Conservation (phyloP, 2,888 invertebrate species). For the Apamea epomidion region DNA sequence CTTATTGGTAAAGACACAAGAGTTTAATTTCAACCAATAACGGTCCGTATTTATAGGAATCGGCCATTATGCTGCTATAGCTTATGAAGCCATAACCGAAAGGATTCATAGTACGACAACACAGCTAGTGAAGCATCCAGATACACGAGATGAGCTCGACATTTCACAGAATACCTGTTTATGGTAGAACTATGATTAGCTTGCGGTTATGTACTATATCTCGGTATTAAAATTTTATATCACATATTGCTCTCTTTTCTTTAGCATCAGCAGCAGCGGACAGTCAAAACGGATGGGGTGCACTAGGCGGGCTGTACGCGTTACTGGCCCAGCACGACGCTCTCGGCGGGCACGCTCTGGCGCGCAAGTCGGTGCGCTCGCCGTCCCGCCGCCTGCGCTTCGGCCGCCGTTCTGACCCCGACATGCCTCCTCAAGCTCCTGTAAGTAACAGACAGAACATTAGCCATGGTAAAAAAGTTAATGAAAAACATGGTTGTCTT, state of each 20-base stretch:
- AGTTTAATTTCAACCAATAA: too few relatives aligned
- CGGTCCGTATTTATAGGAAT: too few relatives aligned
- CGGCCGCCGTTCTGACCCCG: conserved; percentile 93
- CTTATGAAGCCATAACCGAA: background rate
- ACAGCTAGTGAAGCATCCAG: background rate
- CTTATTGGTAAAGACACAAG: too few relatives aligned
- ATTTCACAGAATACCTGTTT: background rate
- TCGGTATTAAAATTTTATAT: background rate
- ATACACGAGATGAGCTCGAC: background rate
- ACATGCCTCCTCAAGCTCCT: conserved; percentile 89
- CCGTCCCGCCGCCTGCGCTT: conserved; percentile 94
- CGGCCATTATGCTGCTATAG: too few relatives aligned
- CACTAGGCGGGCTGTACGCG: conserved; percentile 91
- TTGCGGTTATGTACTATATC: background rate
- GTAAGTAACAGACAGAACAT: conserved; percentile 72
- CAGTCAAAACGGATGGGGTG: conserved; percentile 83
- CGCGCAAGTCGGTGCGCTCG: conserved; percentile 94
- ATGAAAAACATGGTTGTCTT: background rate
- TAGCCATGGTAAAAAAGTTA: too few relatives aligned
- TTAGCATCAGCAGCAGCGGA: conserved; percentile 77
- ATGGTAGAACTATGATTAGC: background rate
- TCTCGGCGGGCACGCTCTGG: conserved; percentile 93
- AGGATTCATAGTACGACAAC: background rate
- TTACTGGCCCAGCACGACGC: conserved; percentile 92
- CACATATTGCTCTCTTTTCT: background rate